phyloP scores from a whole-genome alignment of 1,140 invertebrate genomes.

The Drosophila micromelanica region DNA sequence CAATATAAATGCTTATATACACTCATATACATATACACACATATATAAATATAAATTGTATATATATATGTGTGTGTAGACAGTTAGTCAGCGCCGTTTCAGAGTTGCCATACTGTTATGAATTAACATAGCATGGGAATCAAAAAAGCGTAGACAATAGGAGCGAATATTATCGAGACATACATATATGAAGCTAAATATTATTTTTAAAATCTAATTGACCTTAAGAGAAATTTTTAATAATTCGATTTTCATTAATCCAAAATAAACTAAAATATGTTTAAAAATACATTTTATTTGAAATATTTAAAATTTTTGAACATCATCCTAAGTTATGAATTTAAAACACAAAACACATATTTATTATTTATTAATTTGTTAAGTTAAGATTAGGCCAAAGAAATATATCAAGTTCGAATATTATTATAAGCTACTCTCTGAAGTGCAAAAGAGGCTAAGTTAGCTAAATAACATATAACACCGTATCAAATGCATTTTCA shows the following conservation, averaged over 20 bases:
- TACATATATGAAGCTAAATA: not conserved
- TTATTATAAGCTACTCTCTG: not conserved
- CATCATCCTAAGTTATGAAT: too few relatives aligned
- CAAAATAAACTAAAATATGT: too few relatives aligned
- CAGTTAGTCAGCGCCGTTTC: slow-evolving; percentile 65
- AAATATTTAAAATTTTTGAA: too few relatives aligned
- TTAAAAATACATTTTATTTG: too few relatives aligned
- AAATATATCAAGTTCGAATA: not conserved
- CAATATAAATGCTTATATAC: slow-evolving; percentile 29
- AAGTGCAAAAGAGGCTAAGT: not conserved
- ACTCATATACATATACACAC: slow-evolving; percentile 35
- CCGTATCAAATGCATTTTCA: slow-evolving; percentile 29
- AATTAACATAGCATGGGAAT: slow-evolving; percentile 23
- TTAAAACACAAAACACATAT: not conserved
- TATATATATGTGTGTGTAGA: slow-evolving; percentile 56
- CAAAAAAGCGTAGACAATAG: slow-evolving; percentile 6
- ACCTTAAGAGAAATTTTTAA: not conserved
- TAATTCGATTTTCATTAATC: not conserved
- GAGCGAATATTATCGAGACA: slow-evolving; percentile 3
- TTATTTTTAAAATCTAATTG: not conserved
- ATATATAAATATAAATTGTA: slow-evolving; percentile 8
- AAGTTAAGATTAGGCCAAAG: not conserved
- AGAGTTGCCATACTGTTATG: slow-evolving; percentile 62
- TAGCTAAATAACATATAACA: slow-evolving; percentile 1
- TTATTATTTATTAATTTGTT: not conserved